Conservation (phyloP, 2,888 invertebrate genomes). For the Rugalucina vietnamica region DNA sequence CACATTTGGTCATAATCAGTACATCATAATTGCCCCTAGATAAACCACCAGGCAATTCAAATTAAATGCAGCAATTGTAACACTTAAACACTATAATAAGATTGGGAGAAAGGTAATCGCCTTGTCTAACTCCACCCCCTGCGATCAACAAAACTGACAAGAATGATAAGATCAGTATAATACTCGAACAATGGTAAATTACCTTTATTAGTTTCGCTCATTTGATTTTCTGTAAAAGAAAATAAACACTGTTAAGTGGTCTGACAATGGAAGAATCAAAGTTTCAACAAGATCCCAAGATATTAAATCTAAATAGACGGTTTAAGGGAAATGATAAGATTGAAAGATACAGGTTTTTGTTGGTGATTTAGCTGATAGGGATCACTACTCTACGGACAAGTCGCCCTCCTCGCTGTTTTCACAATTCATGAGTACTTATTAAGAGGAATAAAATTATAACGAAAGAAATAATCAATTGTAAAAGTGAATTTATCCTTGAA, state of each 20-base stretch:
- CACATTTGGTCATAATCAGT: slow-evolving; percentile 54
- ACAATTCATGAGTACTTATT: background rate
- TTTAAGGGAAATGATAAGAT: slow-evolving; percentile 55
- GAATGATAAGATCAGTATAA: slow-evolving; percentile 58
- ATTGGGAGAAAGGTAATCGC: slow-evolving; percentile 36
- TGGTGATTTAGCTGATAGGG: slow-evolving; percentile 2
- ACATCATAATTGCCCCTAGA: slow-evolving; percentile 56
- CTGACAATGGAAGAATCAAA: background rate
- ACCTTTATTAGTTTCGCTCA: slow-evolving; percentile 60
- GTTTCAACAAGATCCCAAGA: slow-evolving; percentile 10
- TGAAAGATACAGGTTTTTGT: slow-evolving; percentile 20
- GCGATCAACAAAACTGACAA: slow-evolving; percentile 27
- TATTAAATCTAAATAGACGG: slow-evolving; percentile 60
- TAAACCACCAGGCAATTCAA: slow-evolving; percentile 61
- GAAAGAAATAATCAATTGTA: slow-evolving; percentile 3
- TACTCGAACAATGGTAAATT: slow-evolving; percentile 51
- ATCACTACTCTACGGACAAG: slow-evolving; percentile 5
- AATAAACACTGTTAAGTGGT: slow-evolving; percentile 57
- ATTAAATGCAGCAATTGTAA: slow-evolving; percentile 61
- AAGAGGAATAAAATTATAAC: background rate
- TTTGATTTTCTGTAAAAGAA: slow-evolving; percentile 59
- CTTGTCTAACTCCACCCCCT: slow-evolving; percentile 61
- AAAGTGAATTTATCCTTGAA: slow-evolving; percentile 14
- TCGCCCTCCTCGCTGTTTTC: background rate
- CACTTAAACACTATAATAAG: slow-evolving; percentile 41